phyloP scores from a whole-genome alignment of 2,113 vertebrate genomes.

The Chaetodon auriga region DNA sequence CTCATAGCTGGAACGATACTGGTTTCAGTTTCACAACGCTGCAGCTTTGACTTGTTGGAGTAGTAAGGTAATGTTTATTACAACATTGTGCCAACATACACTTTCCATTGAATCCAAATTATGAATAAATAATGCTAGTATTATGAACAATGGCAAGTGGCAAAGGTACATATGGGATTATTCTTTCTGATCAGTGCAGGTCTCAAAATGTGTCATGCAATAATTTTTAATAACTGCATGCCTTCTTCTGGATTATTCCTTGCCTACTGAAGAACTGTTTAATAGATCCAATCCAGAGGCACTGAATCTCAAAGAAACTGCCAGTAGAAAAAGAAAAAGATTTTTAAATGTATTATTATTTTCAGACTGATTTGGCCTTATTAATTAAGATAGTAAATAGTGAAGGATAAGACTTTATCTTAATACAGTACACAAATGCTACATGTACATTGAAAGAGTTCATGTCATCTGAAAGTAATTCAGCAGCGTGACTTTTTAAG shows the following conservation, averaged over 20 bases:
- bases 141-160: not conserved
- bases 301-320: constrained; percentile 4
- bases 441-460: constrained; percentile 5
- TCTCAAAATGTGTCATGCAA: constrained; percentile 7
- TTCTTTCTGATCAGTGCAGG: not conserved
- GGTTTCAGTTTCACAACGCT: constrained; percentile 25
- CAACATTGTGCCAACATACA: constrained; percentile 36
- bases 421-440: constrained; percentile 9
- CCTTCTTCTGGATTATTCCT: not conserved
- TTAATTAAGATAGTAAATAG: not conserved
- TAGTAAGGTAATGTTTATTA: constrained; percentile 3
- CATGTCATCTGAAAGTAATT: constrained; percentile 1
- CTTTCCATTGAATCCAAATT: constrained; percentile 3
- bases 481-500: not conserved
- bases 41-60: not conserved
- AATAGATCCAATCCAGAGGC: constrained; percentile 5
- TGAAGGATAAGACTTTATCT: not conserved
- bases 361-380: not conserved
- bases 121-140: not conserved
- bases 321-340: not conserved
- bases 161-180: not conserved
- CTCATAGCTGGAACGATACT: constrained; percentile 20
- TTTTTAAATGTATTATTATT: not conserved
- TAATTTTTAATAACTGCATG: constrained; percentile 8
- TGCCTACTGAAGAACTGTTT: not conserved